phyloP scores from a whole-genome alignment of 2,888 invertebrate species.

The Drymonia ruficornis region DNA sequence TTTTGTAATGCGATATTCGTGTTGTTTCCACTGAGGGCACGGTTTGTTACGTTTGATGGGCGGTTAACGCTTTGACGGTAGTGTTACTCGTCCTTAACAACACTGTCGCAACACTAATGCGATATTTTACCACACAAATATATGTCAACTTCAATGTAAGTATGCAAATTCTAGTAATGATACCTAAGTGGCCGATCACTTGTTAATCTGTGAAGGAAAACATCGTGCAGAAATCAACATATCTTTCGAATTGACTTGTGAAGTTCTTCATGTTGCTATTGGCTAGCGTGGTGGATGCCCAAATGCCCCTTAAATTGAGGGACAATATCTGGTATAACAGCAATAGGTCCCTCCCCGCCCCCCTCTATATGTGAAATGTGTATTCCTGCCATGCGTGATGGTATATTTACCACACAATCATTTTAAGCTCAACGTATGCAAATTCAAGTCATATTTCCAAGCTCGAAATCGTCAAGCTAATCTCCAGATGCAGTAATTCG shows the following conservation, averaged over 20 bases:
- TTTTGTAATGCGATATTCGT: constrained; percentile 80
- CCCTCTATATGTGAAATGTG: too few species aligned
- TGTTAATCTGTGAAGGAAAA: too few species aligned
- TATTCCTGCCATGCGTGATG: too few species aligned
- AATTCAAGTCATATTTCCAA: constrained; percentile 21
- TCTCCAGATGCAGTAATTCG: constrained; percentile 72
- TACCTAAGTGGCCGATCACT: too few species aligned
- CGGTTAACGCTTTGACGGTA: constrained; percentile 66
- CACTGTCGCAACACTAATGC: constrained; percentile 16
- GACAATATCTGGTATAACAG: too few species aligned
- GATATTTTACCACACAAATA: constrained; percentile 16
- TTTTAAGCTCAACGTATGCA: constrained; percentile 17
- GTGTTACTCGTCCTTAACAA: constrained; percentile 59
- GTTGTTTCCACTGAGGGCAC: constrained; percentile 79
- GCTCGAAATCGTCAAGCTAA: constrained; percentile 39
- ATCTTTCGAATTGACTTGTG: too few species aligned
- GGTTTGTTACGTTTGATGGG: constrained; percentile 71
- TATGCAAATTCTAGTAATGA: constrained; percentile 22
- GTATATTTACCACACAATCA: constrained; percentile 14
- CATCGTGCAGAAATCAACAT: too few species aligned
- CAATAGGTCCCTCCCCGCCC: too few species aligned
- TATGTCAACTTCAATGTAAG: constrained; percentile 20
- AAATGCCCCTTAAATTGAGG: too few species aligned
- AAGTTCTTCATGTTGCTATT: too few species aligned
- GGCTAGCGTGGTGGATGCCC: too few species aligned